Base-by-base conservation (phyloP, 2,113 vertebrate species). In the Salminus brasiliensis region DNA sequence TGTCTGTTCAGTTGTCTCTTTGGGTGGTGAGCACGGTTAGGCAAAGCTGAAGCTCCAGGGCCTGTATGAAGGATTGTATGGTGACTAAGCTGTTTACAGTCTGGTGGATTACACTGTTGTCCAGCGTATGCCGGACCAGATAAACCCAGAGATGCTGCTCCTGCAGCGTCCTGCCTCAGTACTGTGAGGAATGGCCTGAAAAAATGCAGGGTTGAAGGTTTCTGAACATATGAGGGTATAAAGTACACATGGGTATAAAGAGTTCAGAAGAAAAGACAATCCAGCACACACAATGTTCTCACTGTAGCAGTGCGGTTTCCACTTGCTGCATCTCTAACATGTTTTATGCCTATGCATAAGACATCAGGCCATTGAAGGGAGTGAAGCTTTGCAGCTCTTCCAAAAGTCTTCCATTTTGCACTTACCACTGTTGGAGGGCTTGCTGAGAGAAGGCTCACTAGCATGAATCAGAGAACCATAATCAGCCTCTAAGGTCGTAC, bases 331-430 rank as follows among this genome's bases (percentile, higher is more conserved):
- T 53, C 34, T 53, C 10, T n/a, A 52, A n/a, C 6, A 2, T 52
- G 18, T 18, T 49, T 1, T 49, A 11, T 49, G 43, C 55, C 70
- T 49, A 74, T 74, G 45, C 69, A 74, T 73, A 68, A 73, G 74
- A 68, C 65, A 63, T 65, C 53, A 69, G 62, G 62, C 72, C 23
- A 71, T 85, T 73, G 18, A 43, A 62, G 43, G 9, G 16, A 76
- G 43, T 66, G 36, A 71, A n/a, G 30, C 18, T n/a, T 21, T 11
- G 23, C 52, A 55, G 52, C 52, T 11, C 16, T 55, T 47, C 16
- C 23, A 47, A 52, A 80, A 80, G 78, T 68, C n/a, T n/a, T n/a
- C n/a, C 78, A 68, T 66, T n/a, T 74, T 60, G 67, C 29, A 43
- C 65, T 49, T 23, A 72, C 53, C 70, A 55, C 73, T 69, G n/a